These are phyloP conservation scores for Lucilia cuprina DNA, from an alignment of 1,140 invertebrate species.

Conservation along the genomic window DNA sequence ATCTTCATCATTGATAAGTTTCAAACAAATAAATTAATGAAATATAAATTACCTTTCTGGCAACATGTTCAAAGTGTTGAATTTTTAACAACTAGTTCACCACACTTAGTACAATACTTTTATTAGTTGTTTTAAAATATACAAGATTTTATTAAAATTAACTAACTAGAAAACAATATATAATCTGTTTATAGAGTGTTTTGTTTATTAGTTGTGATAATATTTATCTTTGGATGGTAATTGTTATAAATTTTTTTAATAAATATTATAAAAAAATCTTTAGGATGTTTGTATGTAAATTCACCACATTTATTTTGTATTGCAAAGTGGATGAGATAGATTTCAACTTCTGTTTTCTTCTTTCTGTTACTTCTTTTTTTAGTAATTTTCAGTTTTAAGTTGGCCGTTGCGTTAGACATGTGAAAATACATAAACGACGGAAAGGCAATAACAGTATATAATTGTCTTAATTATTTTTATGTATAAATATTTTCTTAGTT, in stretches of 20 bases:
- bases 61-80: too few species aligned
- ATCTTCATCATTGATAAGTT: too few species aligned
- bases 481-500: neutral
- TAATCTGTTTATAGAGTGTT: neutral
- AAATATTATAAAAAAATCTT: too few species aligned
- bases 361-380: neutral
- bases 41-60: too few species aligned
- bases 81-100: neutral
- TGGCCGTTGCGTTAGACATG: conserved; percentile 4
- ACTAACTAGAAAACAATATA: neutral
- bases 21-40: too few species aligned
- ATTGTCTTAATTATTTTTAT: neutral
- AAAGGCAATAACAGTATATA: neutral
- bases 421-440: neutral
- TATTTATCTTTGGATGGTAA: neutral
- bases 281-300: neutral
- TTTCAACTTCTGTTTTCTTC: conserved; percentile 10
- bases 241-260: neutral
- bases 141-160: neutral
- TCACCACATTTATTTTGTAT: neutral
- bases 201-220: neutral
- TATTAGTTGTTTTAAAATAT: neutral
- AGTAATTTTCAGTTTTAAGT: neutral
- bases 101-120: neutral
- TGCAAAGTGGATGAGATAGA: neutral